A percentile compares a stretch with the other conserved stretches of the same genome.
phyloP scores from a whole-genome alignment of 92 coral and sea anemone genomes.

The Heteractis magnifica region DNA sequence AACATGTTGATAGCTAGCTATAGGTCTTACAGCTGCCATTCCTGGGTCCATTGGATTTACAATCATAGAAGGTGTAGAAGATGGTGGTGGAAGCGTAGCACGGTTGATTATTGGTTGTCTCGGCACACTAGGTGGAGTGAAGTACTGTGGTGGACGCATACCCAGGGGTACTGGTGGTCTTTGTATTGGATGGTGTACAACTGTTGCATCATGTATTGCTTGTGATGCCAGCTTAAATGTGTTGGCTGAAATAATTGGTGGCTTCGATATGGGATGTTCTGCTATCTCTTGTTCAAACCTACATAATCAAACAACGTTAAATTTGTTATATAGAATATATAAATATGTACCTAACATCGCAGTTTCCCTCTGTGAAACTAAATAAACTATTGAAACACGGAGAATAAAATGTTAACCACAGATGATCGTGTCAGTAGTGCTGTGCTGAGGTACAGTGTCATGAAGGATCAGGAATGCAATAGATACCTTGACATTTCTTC shows the following conservation, averaged over 20 bases:
- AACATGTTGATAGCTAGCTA: not conserved
- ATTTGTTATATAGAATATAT: no score
- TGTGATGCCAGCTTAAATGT: conserved; percentile 88
- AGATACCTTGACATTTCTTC: conserved; percentile 95
- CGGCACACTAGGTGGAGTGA: conserved; percentile 17
- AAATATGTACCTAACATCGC: not conserved
- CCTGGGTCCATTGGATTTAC: conserved; percentile 33
- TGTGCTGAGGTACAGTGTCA: not conserved
- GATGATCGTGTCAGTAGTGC: no score
- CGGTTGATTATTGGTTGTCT: conserved; percentile 30
- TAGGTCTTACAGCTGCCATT: conserved; percentile 12
- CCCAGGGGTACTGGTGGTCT: conserved; percentile 72
- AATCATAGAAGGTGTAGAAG: conserved; percentile 30
- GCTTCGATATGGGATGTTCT: conserved; percentile 75
- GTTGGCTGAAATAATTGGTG: conserved; percentile 84
- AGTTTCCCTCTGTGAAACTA: no score
- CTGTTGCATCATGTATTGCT: conserved; percentile 73
- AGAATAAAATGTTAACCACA: no score
- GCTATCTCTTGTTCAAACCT: conserved; percentile 98
- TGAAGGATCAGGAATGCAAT: not conserved
- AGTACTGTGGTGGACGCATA: conserved; percentile 56
- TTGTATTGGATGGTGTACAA: conserved; percentile 43
- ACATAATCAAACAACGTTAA: conserved; percentile 1
- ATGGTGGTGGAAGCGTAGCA: conserved; percentile 30
- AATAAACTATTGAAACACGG: not conserved